Evolutionary conservation across 2,113 vertebrate species (phyloP).

Genomic region (Burhinus bistriatus): DNA sequence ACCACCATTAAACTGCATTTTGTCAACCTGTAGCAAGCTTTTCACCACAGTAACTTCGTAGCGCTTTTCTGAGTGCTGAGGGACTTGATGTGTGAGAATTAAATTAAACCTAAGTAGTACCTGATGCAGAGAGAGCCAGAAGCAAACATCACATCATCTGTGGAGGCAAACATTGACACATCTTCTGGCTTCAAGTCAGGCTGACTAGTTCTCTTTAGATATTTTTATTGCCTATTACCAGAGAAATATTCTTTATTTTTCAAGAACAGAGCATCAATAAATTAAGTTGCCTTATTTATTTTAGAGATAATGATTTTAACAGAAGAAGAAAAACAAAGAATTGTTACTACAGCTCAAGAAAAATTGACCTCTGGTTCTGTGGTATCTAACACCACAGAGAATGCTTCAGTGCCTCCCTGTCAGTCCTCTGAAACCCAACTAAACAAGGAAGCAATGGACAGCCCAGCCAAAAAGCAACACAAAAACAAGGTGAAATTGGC

Average conservation of each 20-base stretch:
- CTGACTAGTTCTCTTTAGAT: not conserved
- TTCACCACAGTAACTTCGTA: not conserved
- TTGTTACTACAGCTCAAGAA: conserved; percentile 19
- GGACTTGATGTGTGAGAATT: not conserved
- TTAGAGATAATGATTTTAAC: conserved; percentile 71
- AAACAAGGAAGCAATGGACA: conserved; percentile 75
- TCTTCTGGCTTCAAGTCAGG: not conserved
- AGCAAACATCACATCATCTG: not conserved
- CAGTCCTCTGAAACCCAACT: conserved; percentile 39
- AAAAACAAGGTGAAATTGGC: conserved; percentile 91
- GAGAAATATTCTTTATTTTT: not conserved
- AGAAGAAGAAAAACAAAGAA: conserved; percentile 63
- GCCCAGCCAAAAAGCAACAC: conserved; percentile 84
- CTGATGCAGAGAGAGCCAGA: not conserved
- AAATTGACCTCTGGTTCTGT: not conserved
- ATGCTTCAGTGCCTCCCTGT: conserved; percentile 4
- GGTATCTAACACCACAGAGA: not conserved
- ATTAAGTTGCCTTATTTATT: not conserved
- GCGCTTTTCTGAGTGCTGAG: not conserved
- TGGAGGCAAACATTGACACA: not conserved
- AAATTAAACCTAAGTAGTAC: not conserved
- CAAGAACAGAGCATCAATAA: not conserved
- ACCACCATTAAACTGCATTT: not conserved
- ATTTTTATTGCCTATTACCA: not conserved
- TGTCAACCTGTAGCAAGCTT: not conserved